Evolutionary conservation across 2,888 invertebrate genomes (phyloP), one percentile per base, ranked within the genome.

Genomic region (Yponomeuta evonymella): DNA sequence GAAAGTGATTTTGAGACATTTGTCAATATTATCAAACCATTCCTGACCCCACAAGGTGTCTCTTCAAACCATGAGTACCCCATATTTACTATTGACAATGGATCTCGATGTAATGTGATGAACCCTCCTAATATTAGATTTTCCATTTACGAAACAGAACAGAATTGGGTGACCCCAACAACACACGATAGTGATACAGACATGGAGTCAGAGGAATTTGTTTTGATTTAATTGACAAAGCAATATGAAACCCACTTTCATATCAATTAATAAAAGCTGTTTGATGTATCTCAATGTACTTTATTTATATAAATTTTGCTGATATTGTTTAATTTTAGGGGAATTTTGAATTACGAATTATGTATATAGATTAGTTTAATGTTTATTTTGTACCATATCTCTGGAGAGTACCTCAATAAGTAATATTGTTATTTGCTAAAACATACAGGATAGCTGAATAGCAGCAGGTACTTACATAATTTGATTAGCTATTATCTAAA

Each of bases 21-120:
- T 84, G 89, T 96, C 58, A 94, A 95, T 83, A 93, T 94, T 74
- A 95, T 95, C 70, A 94, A 95, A 81, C 93, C 95, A 80, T 93
- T 92, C 78, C 80, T 93, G 73, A 82, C 86, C 67, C 93, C 93
- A 48, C 90, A 89, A 75, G 89, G 89, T 72, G 85, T 88, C 8
- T 83, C 88, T 78, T 84, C 88, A 76, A 93, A 85, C 75, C 93
- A 91, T 74, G 95, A 96, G 79, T 97, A 97, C 87, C 97, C 97
- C 48, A 95, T 97, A 92, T 97, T 97, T 89, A 95, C 95, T 73
- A 94, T 97, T 80, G 94, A 95, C 74, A 94, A 96, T 78, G 97
- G 97, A 72, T 94, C 94, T 77, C 94, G 94, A 77, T 88, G 90
- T 76, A 94, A 95, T 74, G 84, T 93, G 43, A 93, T 93, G 81